phyloP scores from a whole-genome alignment of 2,113 vertebrate species.

The Columba livia region DNA sequence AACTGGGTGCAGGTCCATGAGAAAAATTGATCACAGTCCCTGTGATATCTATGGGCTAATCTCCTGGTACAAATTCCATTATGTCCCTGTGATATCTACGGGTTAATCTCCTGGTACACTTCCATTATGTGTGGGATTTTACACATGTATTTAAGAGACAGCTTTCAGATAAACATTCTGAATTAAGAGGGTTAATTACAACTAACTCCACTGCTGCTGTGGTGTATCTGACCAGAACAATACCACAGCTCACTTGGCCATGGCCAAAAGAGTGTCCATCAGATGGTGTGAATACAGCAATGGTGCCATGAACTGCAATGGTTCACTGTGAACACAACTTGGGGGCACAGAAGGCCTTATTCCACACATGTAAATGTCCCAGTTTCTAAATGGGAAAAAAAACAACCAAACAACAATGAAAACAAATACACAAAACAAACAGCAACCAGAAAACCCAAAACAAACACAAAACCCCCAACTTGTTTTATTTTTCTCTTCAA shows the following conservation, averaged over 20 bases:
- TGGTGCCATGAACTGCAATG: accelerated
- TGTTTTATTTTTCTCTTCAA: background rate
- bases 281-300: background rate
- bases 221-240: background rate
- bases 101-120: background rate
- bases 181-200: background rate
- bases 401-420: background rate
- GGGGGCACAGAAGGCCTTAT: background rate
- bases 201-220: background rate
- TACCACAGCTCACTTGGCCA: background rate
- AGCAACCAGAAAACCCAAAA: too few relatives aligned
- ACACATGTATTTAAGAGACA: background rate
- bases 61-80: background rate
- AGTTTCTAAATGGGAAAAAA: background rate
- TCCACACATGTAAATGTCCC: background rate
- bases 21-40: background rate
- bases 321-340: background rate
- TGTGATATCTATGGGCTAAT: background rate
- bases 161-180: background rate
- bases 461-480: too few relatives aligned
- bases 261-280: background rate
- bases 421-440: too few relatives aligned
- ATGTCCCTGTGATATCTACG: background rate
- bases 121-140: background rate
- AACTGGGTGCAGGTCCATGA: background rate